Evolutionary conservation across 2,797 vertebrate species (phyloP), one percentile per base, ranked within the genome.

Genomic region (Muscicapa comitata): DNA sequence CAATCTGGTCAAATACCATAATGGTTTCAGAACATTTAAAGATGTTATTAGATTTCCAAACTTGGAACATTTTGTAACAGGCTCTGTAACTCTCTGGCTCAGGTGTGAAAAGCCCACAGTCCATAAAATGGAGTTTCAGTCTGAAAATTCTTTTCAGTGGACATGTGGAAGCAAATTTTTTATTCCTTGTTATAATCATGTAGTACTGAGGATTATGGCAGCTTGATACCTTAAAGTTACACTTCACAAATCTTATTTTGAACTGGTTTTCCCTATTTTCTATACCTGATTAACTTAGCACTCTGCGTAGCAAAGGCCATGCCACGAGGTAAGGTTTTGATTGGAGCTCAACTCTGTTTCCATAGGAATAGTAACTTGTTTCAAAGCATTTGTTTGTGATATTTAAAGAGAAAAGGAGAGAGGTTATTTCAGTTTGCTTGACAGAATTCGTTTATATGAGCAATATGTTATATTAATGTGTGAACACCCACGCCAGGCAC

Each of bases 361-460:
- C 94, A 80, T 80, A 93, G 93, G 91, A 94, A 95, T 90, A 63
- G 73, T 31, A 61, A 61, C 73, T 53, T 65, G 12, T 91, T 95
- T 81, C 73, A 88, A 37, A 88, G 76, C 62, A 86, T 55, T 93
- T 95, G 55, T 94, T 96, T 90, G 76, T 61, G 84, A 92, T 95
- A 94, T 96, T 95, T 94, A 83, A 93, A 91, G 75, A 89, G 47
- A 68, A 88, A 87, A 59, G 21, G 65, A 86, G 72, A 81, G 82
- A 53, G 79, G 62, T 88, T 96, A 91, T 95, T 96, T 93, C 38
- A 51, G 93, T 90, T 65, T 94, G 61, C 57, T 77, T 89, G 84
- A 87, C 83, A 90, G 65, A 92, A 94, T 92, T 92, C 23, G 76
- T 58, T 92, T 93, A 55, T 47, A 58, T 70, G 87, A 93, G 92